Evolutionary conservation across 2,797 vertebrate genomes (phyloP).

Genomic region (Balearica regulorum): DNA sequence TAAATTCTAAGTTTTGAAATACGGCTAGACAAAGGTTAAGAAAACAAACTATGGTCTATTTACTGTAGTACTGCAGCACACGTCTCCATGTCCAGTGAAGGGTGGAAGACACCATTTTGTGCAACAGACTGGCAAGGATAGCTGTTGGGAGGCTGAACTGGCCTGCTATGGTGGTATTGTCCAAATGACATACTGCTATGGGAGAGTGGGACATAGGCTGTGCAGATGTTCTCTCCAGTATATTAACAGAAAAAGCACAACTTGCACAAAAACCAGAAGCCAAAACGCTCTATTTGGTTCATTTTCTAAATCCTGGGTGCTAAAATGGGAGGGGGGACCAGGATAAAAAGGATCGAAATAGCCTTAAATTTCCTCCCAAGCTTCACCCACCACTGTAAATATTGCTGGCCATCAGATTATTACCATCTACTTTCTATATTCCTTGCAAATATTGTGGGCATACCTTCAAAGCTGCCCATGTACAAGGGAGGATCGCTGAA

Average conservation of each 20-base stretch:
- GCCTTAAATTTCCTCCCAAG: neutral
- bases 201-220: neutral
- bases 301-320: neutral
- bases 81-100: neutral
- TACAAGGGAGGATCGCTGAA: neutral
- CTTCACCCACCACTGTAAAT: neutral
- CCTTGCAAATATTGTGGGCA: neutral
- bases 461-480: neutral
- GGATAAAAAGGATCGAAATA: neutral
- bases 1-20: constrained; percentile 1
- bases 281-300: neutral
- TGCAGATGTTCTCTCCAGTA: neutral
- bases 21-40: constrained; percentile 32
- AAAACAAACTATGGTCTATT: constrained; percentile 30
- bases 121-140: neutral
- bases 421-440: neutral
- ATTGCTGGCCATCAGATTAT: neutral
- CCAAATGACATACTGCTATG: neutral
- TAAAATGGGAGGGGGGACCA: neutral
- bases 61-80: neutral
- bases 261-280: neutral
- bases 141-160: neutral
- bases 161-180: neutral
- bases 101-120: neutral
- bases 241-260: neutral